Evolutionary conservation across 2,113 vertebrate genomes (phyloP), one percentile per base, ranked within the genome.

Genomic region (Formicarius rufipectus): DNA sequence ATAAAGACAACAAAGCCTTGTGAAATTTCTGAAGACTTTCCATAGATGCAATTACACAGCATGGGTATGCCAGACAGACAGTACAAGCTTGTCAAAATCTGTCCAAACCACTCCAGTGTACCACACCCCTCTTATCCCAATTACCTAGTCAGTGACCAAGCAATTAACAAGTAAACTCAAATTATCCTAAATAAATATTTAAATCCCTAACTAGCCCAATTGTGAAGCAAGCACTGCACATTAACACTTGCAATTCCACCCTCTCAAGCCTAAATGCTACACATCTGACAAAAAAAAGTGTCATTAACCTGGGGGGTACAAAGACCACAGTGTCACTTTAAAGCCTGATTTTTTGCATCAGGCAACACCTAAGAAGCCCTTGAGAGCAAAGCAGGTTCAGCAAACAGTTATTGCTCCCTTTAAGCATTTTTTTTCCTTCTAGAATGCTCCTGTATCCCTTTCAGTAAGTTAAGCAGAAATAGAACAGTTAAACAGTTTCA

Each of bases 41-140:
- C 60, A 4, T n/a, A 77, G 76, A 62, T 71, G 81, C 81, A 91
- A 3, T 47, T 67, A 44, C 75, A 73, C 66, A 78, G 56, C 3
- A 3, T 59, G 59, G 28, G 14, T 11, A 90, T 0, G 4, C 50
- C 49, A 85, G 74, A 69, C 85, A 62, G 62, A 81, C 12, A 88
- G 19, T 3, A 76, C 20, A 69, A 68, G 84, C 93, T 67, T 77
- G 68, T 77, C 75, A 77, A 93, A 97, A 95, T 85, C 87, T 11
- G 11, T 53, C 23, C 84, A 64, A n/a, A 58, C 78, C 92, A 86
- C 75, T 90, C 77, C 79, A 47, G 23, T 3, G 84, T 20, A 95
- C 95, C 93, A 96, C 91, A 45, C 93, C 78, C 93, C 84, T 94
- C 93, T 68, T 20, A 64, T 24, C 66, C 59, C 68, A 92, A 55